Conservation (phyloP, 2,797 vertebrate species). For the Notoglanidium macrostoma region DNA sequence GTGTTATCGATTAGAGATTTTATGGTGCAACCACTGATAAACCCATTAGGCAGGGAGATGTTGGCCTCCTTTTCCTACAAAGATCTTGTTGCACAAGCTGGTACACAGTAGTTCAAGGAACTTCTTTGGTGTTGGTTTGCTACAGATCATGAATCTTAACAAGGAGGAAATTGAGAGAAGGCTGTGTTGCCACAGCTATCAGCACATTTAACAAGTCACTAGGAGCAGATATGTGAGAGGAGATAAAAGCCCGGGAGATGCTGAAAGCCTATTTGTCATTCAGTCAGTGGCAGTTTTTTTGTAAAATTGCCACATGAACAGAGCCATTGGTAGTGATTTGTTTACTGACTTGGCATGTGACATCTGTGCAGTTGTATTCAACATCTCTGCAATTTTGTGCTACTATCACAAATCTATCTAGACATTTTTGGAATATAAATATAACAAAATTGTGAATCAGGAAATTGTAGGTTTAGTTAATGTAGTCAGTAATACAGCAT, state of each 20-base stretch:
- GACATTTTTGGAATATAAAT: background rate
- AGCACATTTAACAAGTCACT: conserved; percentile 39
- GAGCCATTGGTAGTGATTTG: background rate
- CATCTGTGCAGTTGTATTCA: background rate
- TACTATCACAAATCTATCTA: background rate
- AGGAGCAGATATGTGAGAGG: conserved; percentile 19
- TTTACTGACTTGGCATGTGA: conserved; percentile 2
- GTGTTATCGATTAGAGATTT: conserved; percentile 75
- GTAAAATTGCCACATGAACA: conserved; percentile 24
- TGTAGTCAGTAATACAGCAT: background rate
- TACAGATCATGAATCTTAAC: conserved; percentile 56
- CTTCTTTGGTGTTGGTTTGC: conserved; percentile 32
- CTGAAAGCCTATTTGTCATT: conserved; percentile 54
- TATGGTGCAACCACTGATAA: conserved; percentile 68
- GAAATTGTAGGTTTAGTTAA: background rate
- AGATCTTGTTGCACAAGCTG: conserved; percentile 46
- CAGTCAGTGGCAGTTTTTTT: conserved; percentile 1
- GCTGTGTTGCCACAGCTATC: conserved; percentile 51
- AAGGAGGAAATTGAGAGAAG: conserved; percentile 49
- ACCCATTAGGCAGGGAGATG: conserved; percentile 67
- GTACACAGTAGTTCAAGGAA: conserved; percentile 49
- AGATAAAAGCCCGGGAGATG: conserved; percentile 50
- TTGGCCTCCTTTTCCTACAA: conserved; percentile 40
- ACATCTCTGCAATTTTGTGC: background rate
- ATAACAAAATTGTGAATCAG: background rate